Percentiles rank a stretch among this genome's conserved stretches.
These are phyloP conservation scores for Dendrocincla fuliginosa DNA, from an alignment of 2,797 vertebrate species.

Conservation along the genomic window DNA sequence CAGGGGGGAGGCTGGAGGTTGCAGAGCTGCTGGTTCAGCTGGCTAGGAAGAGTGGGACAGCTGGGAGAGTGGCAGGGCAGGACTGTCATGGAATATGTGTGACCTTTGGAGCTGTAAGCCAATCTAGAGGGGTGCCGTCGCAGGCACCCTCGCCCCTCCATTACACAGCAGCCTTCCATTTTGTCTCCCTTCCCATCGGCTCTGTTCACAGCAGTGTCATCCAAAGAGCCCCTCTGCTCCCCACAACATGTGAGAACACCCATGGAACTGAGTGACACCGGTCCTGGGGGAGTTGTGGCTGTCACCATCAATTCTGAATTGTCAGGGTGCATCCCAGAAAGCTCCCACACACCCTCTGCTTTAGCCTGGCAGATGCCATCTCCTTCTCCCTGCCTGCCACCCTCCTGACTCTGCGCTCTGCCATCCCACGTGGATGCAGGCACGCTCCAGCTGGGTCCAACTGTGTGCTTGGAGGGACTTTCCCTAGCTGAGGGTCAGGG, in stretches of 20 bases:
- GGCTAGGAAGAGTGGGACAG: not conserved
- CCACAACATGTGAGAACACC: not conserved
- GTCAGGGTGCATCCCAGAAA: not conserved
- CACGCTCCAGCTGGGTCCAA: not conserved
- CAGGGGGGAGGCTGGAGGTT: not conserved
- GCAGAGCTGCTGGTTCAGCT: not conserved
- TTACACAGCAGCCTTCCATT: constrained; percentile 21
- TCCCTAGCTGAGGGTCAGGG: not conserved
- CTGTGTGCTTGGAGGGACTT: not conserved
- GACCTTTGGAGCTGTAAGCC: constrained; percentile 63
- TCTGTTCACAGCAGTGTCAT: not conserved
- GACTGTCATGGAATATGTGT: constrained; percentile 44
- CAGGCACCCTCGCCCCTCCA: constrained; percentile 47
- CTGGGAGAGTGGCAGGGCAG: not conserved
- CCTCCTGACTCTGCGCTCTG: not conserved
- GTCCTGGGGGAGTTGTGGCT: not conserved
- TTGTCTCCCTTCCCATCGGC: not conserved
- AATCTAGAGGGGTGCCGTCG: constrained; percentile 21
- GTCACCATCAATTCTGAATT: not conserved
- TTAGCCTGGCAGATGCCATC: not conserved
- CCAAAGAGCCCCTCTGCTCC: not conserved
- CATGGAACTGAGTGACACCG: not conserved
- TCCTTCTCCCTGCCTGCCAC: not conserved
- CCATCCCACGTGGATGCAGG: not conserved
- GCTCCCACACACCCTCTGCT: not conserved